phyloP scores from a whole-genome alignment of 2,797 vertebrate genomes.

The Darevskia nairensis region DNA sequence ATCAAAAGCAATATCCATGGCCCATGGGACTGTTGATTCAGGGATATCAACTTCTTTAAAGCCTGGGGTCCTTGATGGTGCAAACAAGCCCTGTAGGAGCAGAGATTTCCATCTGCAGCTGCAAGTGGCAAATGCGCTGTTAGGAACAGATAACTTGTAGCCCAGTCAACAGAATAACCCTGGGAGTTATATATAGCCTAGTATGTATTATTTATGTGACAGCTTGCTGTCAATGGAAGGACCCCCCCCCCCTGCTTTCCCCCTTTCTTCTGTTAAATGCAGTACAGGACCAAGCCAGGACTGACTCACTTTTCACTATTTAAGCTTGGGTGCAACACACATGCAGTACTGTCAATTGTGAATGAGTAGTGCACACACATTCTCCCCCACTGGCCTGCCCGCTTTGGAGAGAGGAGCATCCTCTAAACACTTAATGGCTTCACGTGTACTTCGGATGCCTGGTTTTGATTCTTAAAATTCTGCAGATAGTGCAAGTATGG shows the following conservation, averaged over 20 bases:
- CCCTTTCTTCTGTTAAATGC: constrained; percentile 30
- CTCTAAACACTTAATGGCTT: neutral
- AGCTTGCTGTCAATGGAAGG: constrained; percentile 51
- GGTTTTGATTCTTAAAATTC: neutral
- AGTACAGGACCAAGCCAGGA: constrained; percentile 36
- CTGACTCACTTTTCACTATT: neutral
- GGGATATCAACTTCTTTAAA: constrained; percentile 23
- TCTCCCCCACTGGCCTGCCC: too few relatives aligned
- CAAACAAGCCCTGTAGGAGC: constrained; percentile 37
- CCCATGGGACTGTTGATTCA: constrained; percentile 23
- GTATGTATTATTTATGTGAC: constrained; percentile 56
- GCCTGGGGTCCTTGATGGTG: constrained; percentile 14
- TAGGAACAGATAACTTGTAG: constrained; percentile 60
- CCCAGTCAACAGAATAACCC: constrained; percentile 46
- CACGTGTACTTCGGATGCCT: neutral
- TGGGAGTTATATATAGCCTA: constrained; percentile 48
- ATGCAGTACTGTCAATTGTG: neutral
- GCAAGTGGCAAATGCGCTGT: constrained; percentile 57
- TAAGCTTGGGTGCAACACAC: neutral
- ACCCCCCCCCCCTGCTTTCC: constrained; percentile 38
- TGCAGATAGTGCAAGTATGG: neutral
- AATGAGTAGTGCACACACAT: neutral
- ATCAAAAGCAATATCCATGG: constrained; percentile 24
- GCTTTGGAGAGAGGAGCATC: neutral
- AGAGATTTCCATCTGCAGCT: constrained; percentile 41